Percentiles rank a stretch among this genome's conserved stretches.
These are phyloP conservation scores for Drosophila orosa DNA, from an alignment of 1,140 invertebrate genomes.

Conservation along the genomic window DNA sequence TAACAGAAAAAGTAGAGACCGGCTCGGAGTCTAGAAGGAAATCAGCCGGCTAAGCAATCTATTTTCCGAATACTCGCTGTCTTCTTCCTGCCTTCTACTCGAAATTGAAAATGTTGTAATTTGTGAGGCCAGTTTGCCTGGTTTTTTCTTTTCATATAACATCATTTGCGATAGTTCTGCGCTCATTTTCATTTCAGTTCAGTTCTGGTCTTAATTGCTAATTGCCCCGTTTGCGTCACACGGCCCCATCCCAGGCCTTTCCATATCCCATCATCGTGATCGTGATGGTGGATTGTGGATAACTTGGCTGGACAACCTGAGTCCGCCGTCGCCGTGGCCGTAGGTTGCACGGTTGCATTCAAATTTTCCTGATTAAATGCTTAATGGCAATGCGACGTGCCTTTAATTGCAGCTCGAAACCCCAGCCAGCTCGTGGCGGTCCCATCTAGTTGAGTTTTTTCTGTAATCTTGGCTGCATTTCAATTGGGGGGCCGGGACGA, in stretches of 20 bases:
- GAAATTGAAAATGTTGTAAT: slow-evolving; percentile 10
- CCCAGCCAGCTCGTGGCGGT: slow-evolving; percentile 13
- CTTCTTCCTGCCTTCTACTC: not conserved
- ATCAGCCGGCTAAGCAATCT: not conserved
- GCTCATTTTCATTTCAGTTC: slow-evolving; percentile 20
- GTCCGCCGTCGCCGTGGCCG: slow-evolving; percentile 1
- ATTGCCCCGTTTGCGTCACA: slow-evolving; percentile 76
- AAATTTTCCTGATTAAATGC: slow-evolving; percentile 77
- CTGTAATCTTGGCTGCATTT: slow-evolving; percentile 60
- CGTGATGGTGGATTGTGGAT: slow-evolving; percentile 9
- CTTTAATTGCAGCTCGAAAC: slow-evolving; percentile 64
- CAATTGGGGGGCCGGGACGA: slow-evolving; percentile 37
- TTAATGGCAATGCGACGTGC: slow-evolving; percentile 79
- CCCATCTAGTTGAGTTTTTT: slow-evolving; percentile 14
- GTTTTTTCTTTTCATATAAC: slow-evolving; percentile 14
- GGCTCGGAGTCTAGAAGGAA: not conserved
- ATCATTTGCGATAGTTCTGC: slow-evolving; percentile 22
- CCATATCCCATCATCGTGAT: slow-evolving; percentile 9
- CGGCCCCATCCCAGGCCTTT: slow-evolving; percentile 10
- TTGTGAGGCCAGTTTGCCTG: slow-evolving; percentile 14
- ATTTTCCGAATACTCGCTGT: not conserved
- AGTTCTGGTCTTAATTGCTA: slow-evolving; percentile 74
- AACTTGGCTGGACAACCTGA: slow-evolving; percentile 23
- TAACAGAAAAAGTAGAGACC: not conserved
- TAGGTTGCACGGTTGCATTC: slow-evolving; percentile 63